phyloP scores from a whole-genome alignment of 1,140 invertebrate species.

The Ceratoteleas bidentatus region DNA sequence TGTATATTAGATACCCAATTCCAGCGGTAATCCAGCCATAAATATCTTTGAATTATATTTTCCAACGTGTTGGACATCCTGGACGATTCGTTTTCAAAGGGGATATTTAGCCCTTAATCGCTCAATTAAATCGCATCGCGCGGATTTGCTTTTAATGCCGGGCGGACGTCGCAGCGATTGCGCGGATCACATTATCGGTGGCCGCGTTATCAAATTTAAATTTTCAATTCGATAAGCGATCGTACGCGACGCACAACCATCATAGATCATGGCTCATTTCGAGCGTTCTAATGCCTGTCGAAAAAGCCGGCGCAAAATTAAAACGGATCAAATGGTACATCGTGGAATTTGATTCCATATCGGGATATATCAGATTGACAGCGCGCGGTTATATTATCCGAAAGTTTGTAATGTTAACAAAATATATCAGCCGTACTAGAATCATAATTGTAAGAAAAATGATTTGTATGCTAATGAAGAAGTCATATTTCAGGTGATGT shows the following conservation, averaged over 20 bases:
- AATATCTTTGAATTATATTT: constrained; percentile 81
- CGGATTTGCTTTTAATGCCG: constrained; percentile 78
- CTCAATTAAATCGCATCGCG: constrained; percentile 81
- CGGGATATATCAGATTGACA: no score
- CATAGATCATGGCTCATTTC: constrained; percentile 39
- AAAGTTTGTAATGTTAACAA: no score
- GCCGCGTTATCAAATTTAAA: constrained; percentile 59
- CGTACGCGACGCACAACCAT: constrained; percentile 18
- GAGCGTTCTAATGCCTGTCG: constrained; percentile 19
- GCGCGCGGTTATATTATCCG: no score
- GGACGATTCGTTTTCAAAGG: constrained; percentile 74
- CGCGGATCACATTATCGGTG: constrained; percentile 57
- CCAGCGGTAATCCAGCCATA: constrained; percentile 78
- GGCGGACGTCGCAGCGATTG: constrained; percentile 59
- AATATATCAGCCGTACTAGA: no score
- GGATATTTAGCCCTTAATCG: constrained; percentile 81
- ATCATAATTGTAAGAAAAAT: no score
- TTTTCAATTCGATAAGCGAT: constrained; percentile 60
- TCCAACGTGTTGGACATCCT: constrained; percentile 72
- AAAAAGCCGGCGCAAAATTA: constrained; percentile 16
- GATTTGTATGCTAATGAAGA: no score
- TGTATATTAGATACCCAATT: constrained; percentile 80
- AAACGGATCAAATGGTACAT: constrained; percentile 21
- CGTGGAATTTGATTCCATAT: not conserved
- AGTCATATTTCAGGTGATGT: no score